A percentile compares a stretch with the other conserved stretches of the same genome.
Evolutionary conservation across 2,797 vertebrate species (phyloP).

Genomic region (Melanotaenia nigrans): DNA sequence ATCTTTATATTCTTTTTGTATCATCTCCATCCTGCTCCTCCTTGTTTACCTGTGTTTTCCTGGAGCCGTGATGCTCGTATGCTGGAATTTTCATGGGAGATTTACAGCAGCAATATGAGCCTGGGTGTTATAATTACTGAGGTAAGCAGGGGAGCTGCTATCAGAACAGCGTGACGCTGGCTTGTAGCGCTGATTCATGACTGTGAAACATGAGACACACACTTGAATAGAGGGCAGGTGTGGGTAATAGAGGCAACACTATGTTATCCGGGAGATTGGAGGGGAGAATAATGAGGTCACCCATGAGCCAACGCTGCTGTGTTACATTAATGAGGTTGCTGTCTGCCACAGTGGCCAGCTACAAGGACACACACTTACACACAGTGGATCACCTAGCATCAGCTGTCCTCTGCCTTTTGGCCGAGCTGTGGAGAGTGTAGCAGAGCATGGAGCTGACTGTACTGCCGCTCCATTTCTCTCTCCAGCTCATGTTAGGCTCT

Average conservation of each 20-base stretch:
- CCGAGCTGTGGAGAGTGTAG: slow-evolving; percentile 24
- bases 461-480: slow-evolving; percentile 35
- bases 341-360: slow-evolving; percentile 46
- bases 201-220: slow-evolving; percentile 27
- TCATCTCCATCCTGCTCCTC: slow-evolving; percentile 2
- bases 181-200: slow-evolving; percentile 59
- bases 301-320: slow-evolving; percentile 49
- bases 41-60: slow-evolving; percentile 55
- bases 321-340: slow-evolving; percentile 66
- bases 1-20: slow-evolving; percentile 9
- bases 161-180: slow-evolving; percentile 48
- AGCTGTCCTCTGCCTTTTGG: slow-evolving; percentile 56
- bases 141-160: slow-evolving; percentile 53
- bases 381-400: slow-evolving; percentile 44
- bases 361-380: slow-evolving; percentile 49
- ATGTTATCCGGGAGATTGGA: slow-evolving; percentile 58
- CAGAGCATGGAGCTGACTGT: slow-evolving; percentile 38
- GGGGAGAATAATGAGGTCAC: slow-evolving; percentile 65
- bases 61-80: slow-evolving; percentile 30
- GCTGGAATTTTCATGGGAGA: slow-evolving; percentile 47
- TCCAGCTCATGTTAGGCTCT: slow-evolving; percentile 70
- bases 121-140: slow-evolving; percentile 49
- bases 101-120: slow-evolving; percentile 47
- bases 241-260: slow-evolving; percentile 45
- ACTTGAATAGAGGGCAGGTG: slow-evolving; percentile 41